Evolutionary conservation across 1,140 invertebrate genomes (phyloP), one percentile per base, ranked within the genome.

Genomic region (Meloidogyne hapla): DNA sequence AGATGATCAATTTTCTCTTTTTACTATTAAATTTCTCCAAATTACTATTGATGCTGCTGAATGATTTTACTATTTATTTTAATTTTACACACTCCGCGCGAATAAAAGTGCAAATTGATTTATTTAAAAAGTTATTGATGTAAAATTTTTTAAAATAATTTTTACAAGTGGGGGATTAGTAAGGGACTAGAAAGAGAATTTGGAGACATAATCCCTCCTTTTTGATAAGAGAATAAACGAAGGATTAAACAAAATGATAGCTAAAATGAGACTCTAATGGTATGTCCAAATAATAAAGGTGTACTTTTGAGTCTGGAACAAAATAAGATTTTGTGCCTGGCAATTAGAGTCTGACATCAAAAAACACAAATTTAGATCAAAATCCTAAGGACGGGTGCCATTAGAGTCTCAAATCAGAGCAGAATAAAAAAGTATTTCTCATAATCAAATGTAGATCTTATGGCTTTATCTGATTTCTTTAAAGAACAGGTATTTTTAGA

Each of bases 21-120:
- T n/a, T 56, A 56, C 48, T 18, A 56, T n/a, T n/a, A 56, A 13
- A 9, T 42, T 6, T 56, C 48, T 56, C 18, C n/a, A 56, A 56
- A 56, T 56, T 56, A 56, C 33, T 56, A 56, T 56, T 56, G 18
- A n/a, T 56, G 45, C 2, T 42, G 40, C 15, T 48, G 48, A 56
- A 56, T 56, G 48, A 56, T 56, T 56, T 56, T 56, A 56, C 48
- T 56, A n/a, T n/a, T 56, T 56, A 48, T 48, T 48, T 48, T 56
- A n/a, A 56, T n/a, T 56, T 56, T 56, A n/a, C n/a, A 56, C n/a
- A n/a, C n/a, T n/a, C 48, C 48, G 48, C 48, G 48, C 48, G 48
- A 15, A n/a, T 56, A 56, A n/a, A 56, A 56, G 48, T 56, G 13
- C 3, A 48, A 15, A 6, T 13, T n/a, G 45, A 18, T 33, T 33